phyloP scores from a whole-genome alignment of 2,113 vertebrate genomes.

The Aramus guarauna region DNA sequence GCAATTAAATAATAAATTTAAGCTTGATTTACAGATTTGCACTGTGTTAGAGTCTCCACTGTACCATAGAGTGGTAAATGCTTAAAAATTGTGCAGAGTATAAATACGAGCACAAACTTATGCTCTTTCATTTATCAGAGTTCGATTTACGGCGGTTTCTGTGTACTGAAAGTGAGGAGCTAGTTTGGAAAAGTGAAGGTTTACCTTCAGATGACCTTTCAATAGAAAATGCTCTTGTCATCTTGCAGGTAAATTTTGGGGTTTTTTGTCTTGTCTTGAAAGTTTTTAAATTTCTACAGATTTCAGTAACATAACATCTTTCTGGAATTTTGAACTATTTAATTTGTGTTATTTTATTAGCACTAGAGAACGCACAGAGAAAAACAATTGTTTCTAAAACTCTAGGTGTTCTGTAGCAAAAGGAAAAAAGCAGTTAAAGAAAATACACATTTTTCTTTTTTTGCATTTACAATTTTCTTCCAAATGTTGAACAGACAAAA shows the following conservation, averaged over 20 bases:
- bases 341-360: neutral
- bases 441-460: neutral
- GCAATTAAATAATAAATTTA: neutral
- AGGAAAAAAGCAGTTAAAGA: neutral
- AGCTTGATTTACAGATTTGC: neutral
- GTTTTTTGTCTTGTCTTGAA: neutral
- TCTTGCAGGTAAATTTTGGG: slow-evolving; percentile 86
- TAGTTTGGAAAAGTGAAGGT: slow-evolving; percentile 98
- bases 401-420: neutral
- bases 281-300: neutral
- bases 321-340: neutral
- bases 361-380: neutral
- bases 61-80: neutral
- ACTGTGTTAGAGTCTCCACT: neutral
- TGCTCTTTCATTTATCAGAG: slow-evolving; percentile 70
- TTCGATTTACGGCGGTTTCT: slow-evolving; percentile 92
- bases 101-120: neutral
- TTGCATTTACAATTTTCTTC: neutral
- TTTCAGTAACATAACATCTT: neutral
- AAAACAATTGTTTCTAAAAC: neutral
- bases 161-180: slow-evolving; percentile 93
- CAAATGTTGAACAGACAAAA: neutral
- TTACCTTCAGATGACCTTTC: slow-evolving; percentile 96
- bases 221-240: slow-evolving; percentile 95
- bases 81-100: neutral